Percentiles rank a stretch among this genome's conserved stretches.
Conservation (phyloP, 2,797 vertebrate genomes). For the Urophycis tenuis region DNA sequence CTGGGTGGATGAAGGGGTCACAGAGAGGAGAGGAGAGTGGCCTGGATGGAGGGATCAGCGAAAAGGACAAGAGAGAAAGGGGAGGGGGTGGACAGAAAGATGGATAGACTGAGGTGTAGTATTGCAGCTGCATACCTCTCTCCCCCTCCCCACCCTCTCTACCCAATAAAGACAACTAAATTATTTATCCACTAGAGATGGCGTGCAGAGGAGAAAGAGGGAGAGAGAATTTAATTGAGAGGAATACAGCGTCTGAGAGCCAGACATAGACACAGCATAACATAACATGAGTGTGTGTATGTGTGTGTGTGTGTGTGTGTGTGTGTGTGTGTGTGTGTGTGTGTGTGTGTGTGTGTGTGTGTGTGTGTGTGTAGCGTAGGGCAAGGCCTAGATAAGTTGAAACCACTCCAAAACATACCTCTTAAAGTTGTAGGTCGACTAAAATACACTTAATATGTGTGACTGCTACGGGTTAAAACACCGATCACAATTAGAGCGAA, state of each 20-base stretch:
- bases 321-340: slow-evolving; percentile 1
- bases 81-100: neutral
- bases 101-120: neutral
- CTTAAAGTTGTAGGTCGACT: neutral
- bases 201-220: neutral
- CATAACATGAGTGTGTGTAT: no score
- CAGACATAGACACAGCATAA: neutral
- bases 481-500: neutral
- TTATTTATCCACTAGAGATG: slow-evolving; percentile 13
- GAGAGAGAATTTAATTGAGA: neutral
- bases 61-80: neutral
- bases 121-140: slow-evolving; percentile 1
- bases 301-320: neutral
- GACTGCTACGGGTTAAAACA: neutral
- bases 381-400: neutral
- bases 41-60: neutral
- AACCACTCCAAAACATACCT: neutral
- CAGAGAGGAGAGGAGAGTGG: slow-evolving; percentile 2
- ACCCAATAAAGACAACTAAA: neutral
- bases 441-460: neutral
- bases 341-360: slow-evolving; percentile 6
- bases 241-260: neutral
- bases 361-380: neutral
- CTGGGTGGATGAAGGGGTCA: neutral
- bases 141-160: neutral